Base-by-base conservation (phyloP, 2,113 vertebrate genomes). In the Gambusia affinis region DNA sequence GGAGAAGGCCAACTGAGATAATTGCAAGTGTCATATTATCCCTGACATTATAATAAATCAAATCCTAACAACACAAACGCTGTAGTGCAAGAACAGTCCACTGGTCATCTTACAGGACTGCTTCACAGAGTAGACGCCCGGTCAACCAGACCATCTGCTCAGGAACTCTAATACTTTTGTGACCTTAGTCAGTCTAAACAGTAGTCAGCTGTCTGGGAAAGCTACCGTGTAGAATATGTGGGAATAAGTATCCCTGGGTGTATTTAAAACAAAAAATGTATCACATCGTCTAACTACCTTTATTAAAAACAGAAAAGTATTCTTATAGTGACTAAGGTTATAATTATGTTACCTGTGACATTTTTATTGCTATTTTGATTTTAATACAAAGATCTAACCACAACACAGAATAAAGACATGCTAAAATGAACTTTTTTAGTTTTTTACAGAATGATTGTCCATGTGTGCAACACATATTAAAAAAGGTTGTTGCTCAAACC, bases 71-170 rank as follows among this genome's bases (percentile, higher is more conserved):
- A 74, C 54, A 27, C 78, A 54, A 73, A 12, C 64, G 61, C 54
- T 42, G 8, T 11, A 30, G 33, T 61, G 57, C 42, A n/a, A 0
- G 66, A 76, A 42, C 66, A 61, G 80, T 67, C 51, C 67, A 77
- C 47, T n/a, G 51, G 67, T 4, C 61, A 44, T 30, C 42, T 64
- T 15, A 5, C 72, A 65, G 42, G 24, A n/a, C 60, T 1, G 15
- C 60, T 33, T 60, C 69, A 64, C 65, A 39, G 72, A 31, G 68
- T 17, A 12, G 61, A 65, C 88, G 84, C 67, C 74, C 80, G 47
- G 81, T 70, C 76, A 84, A 68, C 67, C 39, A 1, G 30, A 39
- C 90, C 90, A 91, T 92, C 91, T 93, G 91, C 73, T 89, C 75
- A 33, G 33, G 74, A 67, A 42, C 86, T 76, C 72, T 88, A 90